These are phyloP conservation scores for Pyxicephalus adspersus DNA, from an alignment of 2,113 vertebrate genomes.

Conservation along the genomic window DNA sequence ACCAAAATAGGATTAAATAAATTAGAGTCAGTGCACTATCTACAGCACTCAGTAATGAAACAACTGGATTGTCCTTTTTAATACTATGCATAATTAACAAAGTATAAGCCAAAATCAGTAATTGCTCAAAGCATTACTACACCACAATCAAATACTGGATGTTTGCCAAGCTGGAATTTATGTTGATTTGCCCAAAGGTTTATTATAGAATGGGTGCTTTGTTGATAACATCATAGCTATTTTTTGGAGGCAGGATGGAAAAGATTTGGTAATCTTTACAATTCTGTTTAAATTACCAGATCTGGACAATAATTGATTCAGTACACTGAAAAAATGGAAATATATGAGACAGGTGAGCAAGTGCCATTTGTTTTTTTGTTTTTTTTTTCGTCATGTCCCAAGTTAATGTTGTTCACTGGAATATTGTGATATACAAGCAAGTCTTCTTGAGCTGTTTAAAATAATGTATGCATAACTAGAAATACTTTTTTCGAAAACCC, in stretches of 20 bases:
- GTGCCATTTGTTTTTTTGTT: no score
- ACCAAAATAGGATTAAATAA: conserved; percentile 48
- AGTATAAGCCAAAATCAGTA: neutral
- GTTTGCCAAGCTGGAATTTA: neutral
- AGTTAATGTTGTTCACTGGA: no score
- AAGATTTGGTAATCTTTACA: no score
- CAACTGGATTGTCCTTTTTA: conserved; percentile 11
- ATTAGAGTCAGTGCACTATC: conserved; percentile 2
- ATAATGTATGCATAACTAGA: no score
- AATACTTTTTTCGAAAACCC: no score
- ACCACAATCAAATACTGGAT: conserved; percentile 24
- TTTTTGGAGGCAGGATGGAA: neutral
- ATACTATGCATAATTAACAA: conserved; percentile 3
- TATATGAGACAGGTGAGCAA: no score
- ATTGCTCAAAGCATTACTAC: conserved; percentile 4
- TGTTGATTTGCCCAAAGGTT: conserved; percentile 18
- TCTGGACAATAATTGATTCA: no score
- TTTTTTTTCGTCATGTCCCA: no score
- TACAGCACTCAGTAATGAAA: conserved; percentile 5
- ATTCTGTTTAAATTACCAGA: no score
- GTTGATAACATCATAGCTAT: neutral
- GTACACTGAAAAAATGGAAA: no score
- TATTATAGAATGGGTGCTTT: conserved; percentile 15
- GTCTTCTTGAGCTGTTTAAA: no score
- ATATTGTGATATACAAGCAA: no score